These are phyloP conservation scores for Pedicia rivosa DNA, from an alignment of 2,888 invertebrate species.

Conservation along the genomic window DNA sequence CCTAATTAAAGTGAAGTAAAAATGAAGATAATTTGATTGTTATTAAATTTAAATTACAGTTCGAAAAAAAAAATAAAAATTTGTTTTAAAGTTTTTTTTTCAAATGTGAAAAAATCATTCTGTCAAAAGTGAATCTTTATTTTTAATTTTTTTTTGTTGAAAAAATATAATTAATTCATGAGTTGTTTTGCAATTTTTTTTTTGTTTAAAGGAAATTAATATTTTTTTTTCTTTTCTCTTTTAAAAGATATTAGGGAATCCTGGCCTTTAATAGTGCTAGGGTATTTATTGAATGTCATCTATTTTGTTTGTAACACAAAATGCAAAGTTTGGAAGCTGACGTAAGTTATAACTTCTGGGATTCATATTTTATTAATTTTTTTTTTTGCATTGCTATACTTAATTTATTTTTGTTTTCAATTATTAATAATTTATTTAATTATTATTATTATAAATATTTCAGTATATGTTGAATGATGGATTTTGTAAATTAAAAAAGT, in stretches of 20 bases:
- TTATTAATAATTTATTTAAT: background rate
- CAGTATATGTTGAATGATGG: conserved; percentile 6
- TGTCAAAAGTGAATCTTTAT: too few species aligned
- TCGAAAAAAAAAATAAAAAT: too few species aligned
- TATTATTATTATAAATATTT: conserved; percentile 2
- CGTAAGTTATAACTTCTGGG: conserved; percentile 28
- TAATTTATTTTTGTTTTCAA: conserved; percentile 1
- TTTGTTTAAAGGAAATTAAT: background rate
- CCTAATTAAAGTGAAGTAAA: background rate
- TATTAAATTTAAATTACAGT: background rate
- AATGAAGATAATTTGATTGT: background rate
- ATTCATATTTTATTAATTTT: background rate
- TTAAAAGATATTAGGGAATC: conserved; percentile 6
- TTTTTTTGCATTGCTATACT: background rate
- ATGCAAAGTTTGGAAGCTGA: conserved; percentile 53
- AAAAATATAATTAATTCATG: background rate
- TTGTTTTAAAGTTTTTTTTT: background rate
- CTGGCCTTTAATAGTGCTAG: conserved; percentile 10
- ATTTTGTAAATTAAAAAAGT: conserved; percentile 8
- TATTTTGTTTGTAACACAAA: conserved; percentile 25
- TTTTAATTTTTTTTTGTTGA: too few species aligned
- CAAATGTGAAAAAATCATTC: background rate
- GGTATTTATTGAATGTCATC: conserved; percentile 19
- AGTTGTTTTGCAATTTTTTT: background rate
- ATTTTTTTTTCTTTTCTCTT: background rate